These are phyloP conservation scores for Lepilemur septentrionalis DNA, from an alignment of 2,797 vertebrate genomes.

Conservation along the genomic window DNA sequence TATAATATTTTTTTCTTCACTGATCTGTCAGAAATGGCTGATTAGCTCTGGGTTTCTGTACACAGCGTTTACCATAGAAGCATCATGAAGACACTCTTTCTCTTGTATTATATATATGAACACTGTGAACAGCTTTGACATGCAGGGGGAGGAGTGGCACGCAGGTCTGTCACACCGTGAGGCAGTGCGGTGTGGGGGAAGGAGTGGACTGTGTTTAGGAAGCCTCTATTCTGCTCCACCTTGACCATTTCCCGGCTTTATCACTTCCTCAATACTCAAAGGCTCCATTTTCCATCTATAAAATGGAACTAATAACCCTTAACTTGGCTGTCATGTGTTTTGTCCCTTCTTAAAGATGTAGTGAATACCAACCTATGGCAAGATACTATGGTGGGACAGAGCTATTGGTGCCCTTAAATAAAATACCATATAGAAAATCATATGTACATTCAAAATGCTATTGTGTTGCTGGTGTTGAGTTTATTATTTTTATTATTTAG, in stretches of 20 bases:
- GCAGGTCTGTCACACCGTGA: background rate
- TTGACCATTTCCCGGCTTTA: background rate
- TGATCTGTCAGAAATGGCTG: background rate
- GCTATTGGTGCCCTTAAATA: background rate
- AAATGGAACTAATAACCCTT: background rate
- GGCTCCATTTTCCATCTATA: background rate
- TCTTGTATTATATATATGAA: background rate
- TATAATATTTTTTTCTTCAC: background rate
- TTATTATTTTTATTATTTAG: slow-evolving; percentile 40
- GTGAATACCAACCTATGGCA: background rate
- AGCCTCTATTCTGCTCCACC: background rate
- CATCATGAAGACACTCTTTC: background rate
- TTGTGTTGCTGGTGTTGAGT: background rate
- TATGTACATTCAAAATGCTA: background rate
- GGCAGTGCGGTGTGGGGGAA: background rate
- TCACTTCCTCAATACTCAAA: background rate
- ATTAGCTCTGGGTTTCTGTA: background rate
- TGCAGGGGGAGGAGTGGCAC: background rate
- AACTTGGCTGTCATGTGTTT: background rate
- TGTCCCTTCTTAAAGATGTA: background rate
- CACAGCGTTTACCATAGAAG: background rate
- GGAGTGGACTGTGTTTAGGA: background rate
- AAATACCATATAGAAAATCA: background rate
- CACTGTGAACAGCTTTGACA: background rate
- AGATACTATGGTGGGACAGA: background rate